phyloP scores from a whole-genome alignment of 2,113 vertebrate species.

The Gobio gobio region DNA sequence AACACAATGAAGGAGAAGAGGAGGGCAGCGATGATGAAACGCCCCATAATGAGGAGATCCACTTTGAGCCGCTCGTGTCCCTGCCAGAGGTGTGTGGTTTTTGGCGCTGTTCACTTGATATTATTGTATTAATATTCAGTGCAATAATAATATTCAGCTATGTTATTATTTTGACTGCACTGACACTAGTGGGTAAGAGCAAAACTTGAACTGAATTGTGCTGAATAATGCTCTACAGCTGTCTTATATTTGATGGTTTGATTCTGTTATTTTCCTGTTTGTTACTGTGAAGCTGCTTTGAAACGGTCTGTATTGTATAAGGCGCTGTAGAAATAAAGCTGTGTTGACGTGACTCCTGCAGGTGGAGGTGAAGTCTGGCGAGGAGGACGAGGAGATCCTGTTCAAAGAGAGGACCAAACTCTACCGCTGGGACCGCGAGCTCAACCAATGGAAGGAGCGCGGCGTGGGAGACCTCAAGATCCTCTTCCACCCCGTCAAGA shows the following conservation, averaged over 20 bases:
- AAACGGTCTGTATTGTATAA: not conserved
- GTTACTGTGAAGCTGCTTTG: too few relatives aligned
- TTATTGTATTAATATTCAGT: too few relatives aligned
- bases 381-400: slow-evolving; percentile 96
- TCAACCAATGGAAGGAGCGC: slow-evolving; percentile 92
- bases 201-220: too few relatives aligned
- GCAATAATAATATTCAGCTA: too few relatives aligned
- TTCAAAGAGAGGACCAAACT: slow-evolving; percentile 94
- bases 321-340: too few relatives aligned
- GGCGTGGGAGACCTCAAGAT: slow-evolving; percentile 96
- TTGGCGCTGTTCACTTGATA: too few relatives aligned
- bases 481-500: slow-evolving; percentile 89
- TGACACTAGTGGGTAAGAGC: too few relatives aligned
- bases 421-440: slow-evolving; percentile 91
- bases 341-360: slow-evolving; percentile 57
- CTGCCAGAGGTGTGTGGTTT: slow-evolving; percentile 83
- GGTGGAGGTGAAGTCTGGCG: slow-evolving; percentile 96
- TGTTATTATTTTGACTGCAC: too few relatives aligned
- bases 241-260: too few relatives aligned
- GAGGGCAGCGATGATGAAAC: slow-evolving; percentile 87
- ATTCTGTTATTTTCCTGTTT: too few relatives aligned
- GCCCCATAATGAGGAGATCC: slow-evolving; percentile 86
- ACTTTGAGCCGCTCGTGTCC: slow-evolving; percentile 95
- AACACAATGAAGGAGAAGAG: slow-evolving; percentile 69
- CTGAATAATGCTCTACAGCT: too few relatives aligned